Percentiles rank a stretch among this genome's conserved stretches.
phyloP scores from a whole-genome alignment of 2,113 vertebrate species.

The Orcinus orca region DNA sequence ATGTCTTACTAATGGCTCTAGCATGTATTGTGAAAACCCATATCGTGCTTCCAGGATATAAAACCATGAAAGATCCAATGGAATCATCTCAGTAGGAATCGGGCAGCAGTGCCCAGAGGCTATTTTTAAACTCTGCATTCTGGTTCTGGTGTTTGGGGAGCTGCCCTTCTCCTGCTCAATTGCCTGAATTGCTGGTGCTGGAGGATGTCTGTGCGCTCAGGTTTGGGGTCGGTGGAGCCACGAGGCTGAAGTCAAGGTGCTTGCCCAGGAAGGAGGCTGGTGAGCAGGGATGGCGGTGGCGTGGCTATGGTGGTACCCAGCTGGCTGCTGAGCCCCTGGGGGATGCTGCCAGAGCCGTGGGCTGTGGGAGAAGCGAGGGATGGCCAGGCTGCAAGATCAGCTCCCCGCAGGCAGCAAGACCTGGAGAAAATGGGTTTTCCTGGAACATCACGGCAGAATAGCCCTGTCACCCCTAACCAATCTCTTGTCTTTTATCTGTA shows the following conservation, averaged over 20 bases:
- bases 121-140: neutral
- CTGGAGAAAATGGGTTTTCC: neutral
- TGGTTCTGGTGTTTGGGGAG: neutral
- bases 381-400: fast-evolving
- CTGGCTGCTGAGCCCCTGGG: neutral
- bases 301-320: neutral
- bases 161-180: neutral
- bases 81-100: neutral
- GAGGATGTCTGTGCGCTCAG: neutral
- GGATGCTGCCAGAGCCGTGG: fast-evolving
- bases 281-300: too few relatives aligned
- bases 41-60: neutral
- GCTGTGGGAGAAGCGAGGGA: fast-evolving
- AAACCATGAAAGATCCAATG: neutral
- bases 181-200: neutral
- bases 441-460: fast-evolving
- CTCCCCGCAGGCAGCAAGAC: neutral
- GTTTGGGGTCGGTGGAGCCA: fast-evolving
- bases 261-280: neutral
- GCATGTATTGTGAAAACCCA: neutral
- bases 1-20: neutral
- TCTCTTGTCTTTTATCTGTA: neutral
- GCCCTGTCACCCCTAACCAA: fast-evolving
- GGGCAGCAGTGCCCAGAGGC: neutral
- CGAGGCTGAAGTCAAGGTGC: fast-evolving